Evolutionary conservation across 2,888 invertebrate species (phyloP).

Genomic region (Mythimna lalbum): DNA sequence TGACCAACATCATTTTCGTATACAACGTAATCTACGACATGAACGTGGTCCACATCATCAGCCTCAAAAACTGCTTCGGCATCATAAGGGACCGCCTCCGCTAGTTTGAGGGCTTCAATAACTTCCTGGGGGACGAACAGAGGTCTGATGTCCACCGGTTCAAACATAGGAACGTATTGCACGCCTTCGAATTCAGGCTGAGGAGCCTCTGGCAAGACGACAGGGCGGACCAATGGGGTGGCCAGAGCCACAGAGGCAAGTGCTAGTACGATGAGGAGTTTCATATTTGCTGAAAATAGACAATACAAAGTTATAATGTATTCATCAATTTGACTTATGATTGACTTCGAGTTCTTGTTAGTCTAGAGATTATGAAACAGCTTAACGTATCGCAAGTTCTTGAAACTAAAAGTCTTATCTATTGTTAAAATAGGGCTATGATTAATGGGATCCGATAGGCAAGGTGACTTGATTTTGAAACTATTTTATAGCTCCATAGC

Average conservation of each 20-base stretch:
- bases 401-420: slow-evolving; percentile 37
- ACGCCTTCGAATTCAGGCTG: slow-evolving; percentile 46
- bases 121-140: slow-evolving; percentile 60
- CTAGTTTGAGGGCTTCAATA: slow-evolving; percentile 44
- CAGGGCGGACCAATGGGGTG: slow-evolving; percentile 57
- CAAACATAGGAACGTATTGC: slow-evolving; percentile 25
- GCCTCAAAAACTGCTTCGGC: slow-evolving; percentile 29
- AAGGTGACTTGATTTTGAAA: slow-evolving; percentile 9
- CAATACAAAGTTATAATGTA: slow-evolving; percentile 6
- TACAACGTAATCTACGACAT: slow-evolving; percentile 26
- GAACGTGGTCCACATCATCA: slow-evolving; percentile 14
- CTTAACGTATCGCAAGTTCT: slow-evolving; percentile 23
- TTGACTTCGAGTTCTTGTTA: neutral
- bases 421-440: slow-evolving; percentile 26
- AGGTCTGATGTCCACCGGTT: slow-evolving; percentile 55
- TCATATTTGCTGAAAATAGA: slow-evolving; percentile 78
- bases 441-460: slow-evolving; percentile 18
- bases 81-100: slow-evolving; percentile 27
- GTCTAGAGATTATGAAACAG: slow-evolving; percentile 16
- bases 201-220: slow-evolving; percentile 52
- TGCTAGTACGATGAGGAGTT: slow-evolving; percentile 76
- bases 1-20: slow-evolving; percentile 16
- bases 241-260: slow-evolving; percentile 76
- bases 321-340: neutral
- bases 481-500: neutral